Evolutionary conservation across 2,113 vertebrate species (phyloP).

Genomic region (Nothocercus julius): DNA sequence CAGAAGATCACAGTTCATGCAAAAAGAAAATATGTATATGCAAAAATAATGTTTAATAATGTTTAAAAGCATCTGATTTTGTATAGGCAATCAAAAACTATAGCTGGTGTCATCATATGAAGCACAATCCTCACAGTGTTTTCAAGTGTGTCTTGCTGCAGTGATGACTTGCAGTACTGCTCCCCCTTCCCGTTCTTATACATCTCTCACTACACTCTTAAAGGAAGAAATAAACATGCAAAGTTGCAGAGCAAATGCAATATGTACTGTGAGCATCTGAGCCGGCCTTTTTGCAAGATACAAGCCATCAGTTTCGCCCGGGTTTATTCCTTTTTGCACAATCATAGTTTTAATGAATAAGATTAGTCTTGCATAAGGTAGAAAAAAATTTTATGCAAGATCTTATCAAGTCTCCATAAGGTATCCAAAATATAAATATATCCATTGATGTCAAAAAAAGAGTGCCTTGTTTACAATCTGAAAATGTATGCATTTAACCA

Average conservation of each 20-base stretch:
- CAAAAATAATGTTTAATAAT: not conserved
- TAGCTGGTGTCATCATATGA: not conserved
- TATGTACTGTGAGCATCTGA: not conserved
- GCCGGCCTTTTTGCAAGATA: not conserved
- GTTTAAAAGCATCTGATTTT: not conserved
- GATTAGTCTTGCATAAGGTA: not conserved
- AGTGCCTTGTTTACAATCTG: not conserved
- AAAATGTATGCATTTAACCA: not conserved
- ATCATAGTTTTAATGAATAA: not conserved
- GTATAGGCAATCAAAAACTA: not conserved
- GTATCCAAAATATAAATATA: not conserved
- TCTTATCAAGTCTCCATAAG: not conserved
- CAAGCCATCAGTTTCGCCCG: not conserved
- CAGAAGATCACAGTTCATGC: not conserved
- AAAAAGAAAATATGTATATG: not conserved
- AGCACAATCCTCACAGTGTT: not conserved
- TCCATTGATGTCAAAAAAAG: not conserved
- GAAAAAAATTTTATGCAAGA: not conserved
- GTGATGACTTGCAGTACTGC: fast-evolving
- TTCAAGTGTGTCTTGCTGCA: not conserved
- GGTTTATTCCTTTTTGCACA: not conserved
- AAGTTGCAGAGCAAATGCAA: not conserved
- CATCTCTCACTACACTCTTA: not conserved
- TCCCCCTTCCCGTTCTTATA: not conserved
- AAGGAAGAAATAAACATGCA: not conserved